Base-by-base conservation (phyloP, 2,888 invertebrate species). In the Noctua pronuba region DNA sequence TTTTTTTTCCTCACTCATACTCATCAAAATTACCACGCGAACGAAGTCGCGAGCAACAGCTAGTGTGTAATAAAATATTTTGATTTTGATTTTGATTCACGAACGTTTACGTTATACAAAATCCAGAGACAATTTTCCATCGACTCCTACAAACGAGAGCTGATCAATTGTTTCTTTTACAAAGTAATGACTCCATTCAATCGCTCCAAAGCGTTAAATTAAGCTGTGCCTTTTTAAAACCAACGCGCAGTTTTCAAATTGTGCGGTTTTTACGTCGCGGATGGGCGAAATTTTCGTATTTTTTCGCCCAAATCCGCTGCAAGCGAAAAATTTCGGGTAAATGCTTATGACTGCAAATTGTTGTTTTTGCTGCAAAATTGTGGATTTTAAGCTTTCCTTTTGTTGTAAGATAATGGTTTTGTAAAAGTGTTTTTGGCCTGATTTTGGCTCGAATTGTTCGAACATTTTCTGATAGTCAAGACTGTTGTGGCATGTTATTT, bases 341-440 rank as follows among this genome's bases (percentile, higher is more conserved):
- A 77, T 72, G 86, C 77, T 77, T 82, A 72, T 65, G 71, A 55
- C 55, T 74, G 82, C 77, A 77, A 78, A 70, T 75, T 78, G 77
- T 73, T 71, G 73, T 65, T 82, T 82, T 69, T 41, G 65, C n/a
- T n/a, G 41, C 21, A 44, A 74, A 77, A 86, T 55, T 16, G 44
- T 24, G 68, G 1, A 64, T 64, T 64, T 76, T 44, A 52, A 64
- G 49, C 62, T 38, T 49, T 62, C 13, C 67, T 69, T 78, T 70
- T 82, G 55, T 60, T 58, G 18, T 66, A 49, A 46, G 71, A 65
- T 84, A 82, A 77, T 85, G 66, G 73, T 35, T 65, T 52, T 58
- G 11, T 76, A 52, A 65, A 69, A 35, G 2, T 52, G n/a, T 72
- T n/a, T 77, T 72, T n/a, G 16, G 21, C 1, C 13, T 62, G 58